Base-by-base conservation (phyloP, 2,113 vertebrate species). In the Thermophis baileyi region DNA sequence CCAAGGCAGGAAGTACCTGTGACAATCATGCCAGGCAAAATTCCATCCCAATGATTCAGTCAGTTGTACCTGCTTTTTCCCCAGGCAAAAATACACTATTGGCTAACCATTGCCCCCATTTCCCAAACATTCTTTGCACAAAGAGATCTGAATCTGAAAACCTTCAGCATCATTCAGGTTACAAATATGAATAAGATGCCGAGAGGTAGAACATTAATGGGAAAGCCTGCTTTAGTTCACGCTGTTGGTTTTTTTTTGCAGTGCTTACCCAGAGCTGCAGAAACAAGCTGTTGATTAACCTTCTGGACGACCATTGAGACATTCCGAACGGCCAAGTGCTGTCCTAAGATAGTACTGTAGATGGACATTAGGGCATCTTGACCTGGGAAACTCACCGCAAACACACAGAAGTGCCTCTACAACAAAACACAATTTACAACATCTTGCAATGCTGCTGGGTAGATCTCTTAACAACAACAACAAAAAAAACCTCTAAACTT, bases 341-440 rank as follows among this genome's bases (percentile, higher is more conserved):
- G 98, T 0, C 87, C 0, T 12, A 98, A 96, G 95, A 98, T 97
- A 20, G 96, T 96, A 94, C 89, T 96, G 25, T 97, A 98, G 90
- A 98, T 95, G 0, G 94, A 90, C 22, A 16, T 94, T 89, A 98
- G 98, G 1, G 97, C 97, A 74, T 98, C 97, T 27, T 97, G 96
- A 85, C 98, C 97, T 0, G 98, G 98, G 0, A 98, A 98, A 95
- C 97, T 97, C 96, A 98, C 91, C 0, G 98, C 97, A 0, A 98
- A 97, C 20, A 98, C 92, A 0, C 97, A 98, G 96, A 98, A 98
- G 87, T 98, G 98, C 0, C 98, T 96, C 98, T 98, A 94, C n/a
- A 63, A n/a, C 0, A 0, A 91, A 87, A 20, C 30, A 30, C 14
- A 50, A 8, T 81, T 47, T 27, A 89, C 46, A 51, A 86, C 44